Base-by-base conservation (phyloP, 1,140 invertebrate species). In the Choristoneura fumiferana region DNA sequence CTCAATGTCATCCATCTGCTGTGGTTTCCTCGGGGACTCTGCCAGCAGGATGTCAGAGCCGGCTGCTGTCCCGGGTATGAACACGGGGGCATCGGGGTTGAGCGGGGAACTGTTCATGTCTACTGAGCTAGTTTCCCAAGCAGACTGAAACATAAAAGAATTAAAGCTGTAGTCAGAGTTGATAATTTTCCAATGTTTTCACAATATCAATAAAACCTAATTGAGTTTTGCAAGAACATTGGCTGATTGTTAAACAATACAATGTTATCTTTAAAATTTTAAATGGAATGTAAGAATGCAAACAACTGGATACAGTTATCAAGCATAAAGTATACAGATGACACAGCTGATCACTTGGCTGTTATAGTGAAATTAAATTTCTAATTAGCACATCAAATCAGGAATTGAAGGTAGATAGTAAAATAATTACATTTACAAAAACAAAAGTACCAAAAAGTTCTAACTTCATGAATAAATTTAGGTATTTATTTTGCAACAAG, bases 51-150 rank as follows among this genome's bases (percentile, higher is more conserved):
- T 79, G 63, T 93, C 92, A 1, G 89, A 76, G 58, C 90, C 77
- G 0, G 88, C 78, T 18, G 85, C 88, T n/a, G 84, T 76, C 13
- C 91, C 91, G 0, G 92, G 92, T 29, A 95, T 89, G 69, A 95
- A 95, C 75, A 94, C 93, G 1, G 93, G 92, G 4, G 94, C 94
- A 57, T 95, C 91, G 0, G 94, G 94, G 82, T 95, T 95, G 65
- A 95, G 73, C 43, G 92, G 93, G 39, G 93, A 94, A 77, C 93
- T 94, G 80, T 92, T 92, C 92, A 94, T 93, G 56, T 92, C 90
- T 78, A 91, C 91, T 45, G 87, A 89, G 72, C 86, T 87, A 58
- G 76, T 84, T 81, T 90, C 84, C 76, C 82, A 88, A 54, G 79
- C 84, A 39, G 86, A 89, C 85, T 88, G 76, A 5, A 84, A 84